Conservation (phyloP, 1,140 invertebrate genomes). For the Oncopeltus fasciatus region DNA sequence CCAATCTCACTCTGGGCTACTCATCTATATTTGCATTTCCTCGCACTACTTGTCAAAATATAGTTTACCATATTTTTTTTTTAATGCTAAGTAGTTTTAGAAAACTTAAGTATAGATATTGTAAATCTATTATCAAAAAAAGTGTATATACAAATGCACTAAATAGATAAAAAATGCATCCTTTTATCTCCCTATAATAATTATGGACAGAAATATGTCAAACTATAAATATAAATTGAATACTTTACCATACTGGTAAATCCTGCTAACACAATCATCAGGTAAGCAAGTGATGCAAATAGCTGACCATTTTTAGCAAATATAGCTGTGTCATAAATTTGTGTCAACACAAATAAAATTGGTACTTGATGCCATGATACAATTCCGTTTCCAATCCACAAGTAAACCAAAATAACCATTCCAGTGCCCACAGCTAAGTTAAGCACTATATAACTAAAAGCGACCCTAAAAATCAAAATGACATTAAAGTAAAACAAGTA, state of each 20-base stretch:
- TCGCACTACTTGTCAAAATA: no score
- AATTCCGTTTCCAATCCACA: constrained; percentile 27
- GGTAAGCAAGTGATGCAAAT: constrained; percentile 32
- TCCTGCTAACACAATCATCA: constrained; percentile 32
- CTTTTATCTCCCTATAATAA: no score
- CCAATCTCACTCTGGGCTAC: no score
- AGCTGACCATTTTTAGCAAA: constrained; percentile 26
- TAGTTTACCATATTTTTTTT: no score
- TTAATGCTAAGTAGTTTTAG: no score
- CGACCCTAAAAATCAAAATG: not conserved
- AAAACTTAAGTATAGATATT: no score
- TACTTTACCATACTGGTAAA: constrained; percentile 35
- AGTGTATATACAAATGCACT: no score
- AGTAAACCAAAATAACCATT: constrained; percentile 30
- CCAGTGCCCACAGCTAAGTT: constrained; percentile 33
- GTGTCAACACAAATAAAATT: constrained; percentile 31
- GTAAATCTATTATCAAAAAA: no score
- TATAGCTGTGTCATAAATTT: constrained; percentile 32
- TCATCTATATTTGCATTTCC: no score
- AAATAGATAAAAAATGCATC: no score
- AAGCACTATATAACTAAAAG: constrained; percentile 19
- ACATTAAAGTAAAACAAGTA: not conserved
- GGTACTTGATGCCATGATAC: constrained; percentile 23
- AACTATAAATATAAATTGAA: no score
- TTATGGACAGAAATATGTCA: no score